A percentile compares a stretch with the other conserved stretches of the same genome.
Evolutionary conservation across 2,113 vertebrate species (phyloP).

Genomic region (Trematocara variabile): DNA sequence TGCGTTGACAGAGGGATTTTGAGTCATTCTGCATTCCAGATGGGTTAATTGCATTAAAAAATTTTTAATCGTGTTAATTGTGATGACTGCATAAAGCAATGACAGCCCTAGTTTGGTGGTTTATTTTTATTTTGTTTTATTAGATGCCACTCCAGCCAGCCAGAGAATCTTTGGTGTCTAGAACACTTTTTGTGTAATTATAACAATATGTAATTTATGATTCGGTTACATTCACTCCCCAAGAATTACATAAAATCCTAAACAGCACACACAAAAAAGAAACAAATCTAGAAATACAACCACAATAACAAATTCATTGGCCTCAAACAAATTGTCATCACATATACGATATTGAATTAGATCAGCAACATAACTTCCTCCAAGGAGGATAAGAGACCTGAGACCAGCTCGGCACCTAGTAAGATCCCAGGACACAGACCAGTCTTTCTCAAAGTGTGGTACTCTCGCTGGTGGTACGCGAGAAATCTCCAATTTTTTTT

Average conservation of each 20-base stretch:
- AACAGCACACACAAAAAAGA: neutral
- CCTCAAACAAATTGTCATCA: neutral
- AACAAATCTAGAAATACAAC: neutral
- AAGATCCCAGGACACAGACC: neutral
- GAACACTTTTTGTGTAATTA: neutral
- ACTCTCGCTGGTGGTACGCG: neutral
- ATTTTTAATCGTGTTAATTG: rapidly evolving
- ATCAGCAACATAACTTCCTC: too few relatives aligned
- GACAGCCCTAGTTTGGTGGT: neutral
- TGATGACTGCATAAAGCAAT: neutral
- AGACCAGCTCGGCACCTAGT: too few relatives aligned
- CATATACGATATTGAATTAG: neutral
- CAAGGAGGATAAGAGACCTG: too few relatives aligned
- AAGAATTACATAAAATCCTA: neutral
- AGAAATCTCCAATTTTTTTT: rapidly evolving
- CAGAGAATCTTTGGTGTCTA: neutral
- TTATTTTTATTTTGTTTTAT: neutral
- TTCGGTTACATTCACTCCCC: neutral
- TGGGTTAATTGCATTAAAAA: neutral
- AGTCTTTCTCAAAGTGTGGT: neutral
- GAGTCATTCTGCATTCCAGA: neutral
- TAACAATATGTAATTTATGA: neutral
- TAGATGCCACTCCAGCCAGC: neutral
- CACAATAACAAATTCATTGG: neutral
- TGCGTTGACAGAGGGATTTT: neutral